Evolutionary conservation across 2,888 invertebrate genomes (phyloP).

Genomic region (Noctua comes): DNA sequence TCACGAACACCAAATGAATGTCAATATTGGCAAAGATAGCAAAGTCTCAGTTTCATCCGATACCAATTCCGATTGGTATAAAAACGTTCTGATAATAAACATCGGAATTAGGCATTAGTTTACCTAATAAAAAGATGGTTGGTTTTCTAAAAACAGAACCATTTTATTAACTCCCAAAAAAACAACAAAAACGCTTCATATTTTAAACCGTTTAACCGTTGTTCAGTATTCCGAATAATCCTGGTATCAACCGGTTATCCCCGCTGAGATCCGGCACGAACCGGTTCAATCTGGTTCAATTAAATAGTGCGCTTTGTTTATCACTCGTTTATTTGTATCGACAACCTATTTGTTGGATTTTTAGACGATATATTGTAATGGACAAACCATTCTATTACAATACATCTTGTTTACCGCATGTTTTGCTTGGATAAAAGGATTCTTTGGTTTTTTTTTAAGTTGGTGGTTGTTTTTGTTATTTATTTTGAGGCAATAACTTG

Average conservation of each 20-base stretch:
- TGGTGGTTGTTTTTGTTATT: neutral
- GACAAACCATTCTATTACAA: too few relatives aligned
- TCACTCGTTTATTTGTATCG: conserved; percentile 45
- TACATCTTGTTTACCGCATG: conserved; percentile 11
- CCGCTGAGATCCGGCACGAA: conserved; percentile 35
- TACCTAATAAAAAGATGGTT: neutral
- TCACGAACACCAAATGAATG: neutral
- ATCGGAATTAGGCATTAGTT: neutral
- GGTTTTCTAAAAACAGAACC: neutral
- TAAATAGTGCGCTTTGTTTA: conserved; percentile 60
- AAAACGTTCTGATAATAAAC: neutral
- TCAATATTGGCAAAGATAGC: neutral
- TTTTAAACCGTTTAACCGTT: conserved; percentile 57
- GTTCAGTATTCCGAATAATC: conserved; percentile 60
- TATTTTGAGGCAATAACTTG: neutral
- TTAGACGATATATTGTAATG: conserved; percentile 37
- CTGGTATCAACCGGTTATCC: conserved; percentile 55
- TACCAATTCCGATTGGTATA: too few relatives aligned
- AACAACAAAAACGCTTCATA: conserved; percentile 27
- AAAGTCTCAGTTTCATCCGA: neutral
- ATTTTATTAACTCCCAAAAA: neutral
- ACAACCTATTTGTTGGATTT: conserved; percentile 33
- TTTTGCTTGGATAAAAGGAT: neutral
- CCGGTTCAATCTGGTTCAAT: conserved; percentile 62
- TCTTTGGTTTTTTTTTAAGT: neutral